These are phyloP conservation scores for Dendrolimus houi DNA, from an alignment of 2,888 invertebrate genomes.

Conservation along the genomic window DNA sequence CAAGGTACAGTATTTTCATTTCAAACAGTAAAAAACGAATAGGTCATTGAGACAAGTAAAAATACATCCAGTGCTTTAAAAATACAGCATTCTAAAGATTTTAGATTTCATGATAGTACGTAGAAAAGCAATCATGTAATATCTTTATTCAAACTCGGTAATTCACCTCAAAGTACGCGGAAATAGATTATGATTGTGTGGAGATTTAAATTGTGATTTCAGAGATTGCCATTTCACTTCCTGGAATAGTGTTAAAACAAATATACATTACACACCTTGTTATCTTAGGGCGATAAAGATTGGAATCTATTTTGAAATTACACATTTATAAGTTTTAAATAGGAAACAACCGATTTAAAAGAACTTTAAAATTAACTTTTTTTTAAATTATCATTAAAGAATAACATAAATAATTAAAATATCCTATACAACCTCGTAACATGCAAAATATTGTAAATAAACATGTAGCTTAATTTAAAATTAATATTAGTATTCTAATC, in stretches of 20 bases:
- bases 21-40: too few relatives aligned
- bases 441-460: slow-evolving; percentile 37
- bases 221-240: not conserved
- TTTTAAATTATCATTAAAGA: too few relatives aligned
- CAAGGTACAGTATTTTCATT: too few relatives aligned
- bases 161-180: not conserved
- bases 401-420: too few relatives aligned
- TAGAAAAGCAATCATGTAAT: not conserved
- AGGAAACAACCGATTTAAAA: not conserved
- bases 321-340: too few relatives aligned
- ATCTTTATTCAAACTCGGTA: not conserved
- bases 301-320: not conserved
- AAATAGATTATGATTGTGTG: not conserved
- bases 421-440: slow-evolving; percentile 25
- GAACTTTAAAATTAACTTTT: too few relatives aligned
- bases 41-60: too few relatives aligned
- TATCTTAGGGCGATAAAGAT: slow-evolving; percentile 2
- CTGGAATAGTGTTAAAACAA: slow-evolving; percentile 13
- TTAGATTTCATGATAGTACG: not conserved
- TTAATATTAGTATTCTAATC: not conserved
- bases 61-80: too few relatives aligned
- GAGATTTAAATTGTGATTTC: not conserved
- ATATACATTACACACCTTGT: slow-evolving; percentile 20
- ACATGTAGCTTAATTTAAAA: not conserved
- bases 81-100: not conserved